Evolutionary conservation across 2,888 invertebrate genomes (phyloP), one percentile per base, ranked within the genome.

Genomic region (Metacarcinus magister): DNA sequence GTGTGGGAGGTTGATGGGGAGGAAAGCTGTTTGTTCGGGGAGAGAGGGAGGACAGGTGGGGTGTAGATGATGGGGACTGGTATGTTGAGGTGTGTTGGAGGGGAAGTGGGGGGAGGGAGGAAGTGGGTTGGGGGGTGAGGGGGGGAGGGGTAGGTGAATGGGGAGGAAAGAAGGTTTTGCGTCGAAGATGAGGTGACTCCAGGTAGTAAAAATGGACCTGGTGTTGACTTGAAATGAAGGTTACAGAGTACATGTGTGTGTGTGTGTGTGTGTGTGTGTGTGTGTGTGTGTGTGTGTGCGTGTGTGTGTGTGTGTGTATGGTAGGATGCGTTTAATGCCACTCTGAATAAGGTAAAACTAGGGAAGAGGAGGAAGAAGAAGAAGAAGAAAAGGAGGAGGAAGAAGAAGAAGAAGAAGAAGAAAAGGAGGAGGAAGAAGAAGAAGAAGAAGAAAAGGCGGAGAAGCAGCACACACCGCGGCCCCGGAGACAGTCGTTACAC

Each of bases 251-350:
- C 23, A 23, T 67, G 67, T 67, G 67, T 67, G 67, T 67, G 67
- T 67, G 67, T 67, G 67, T 67, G 67, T 67, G 67, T 67, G n/a
- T 67, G n/a, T 67, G 67, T 67, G 67, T 67, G 67, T 67, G 67
- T 67, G 67, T 67, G 67, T 67, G 67, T 67, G 67, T 67, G 67
- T 23, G n/a, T 67, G n/a, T 67, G 67, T 67, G 67, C 23, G 67
- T 67, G 67, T 67, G 67, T 67, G 60, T 60, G 60, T 60, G 60
- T 60, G 60, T 16, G 19, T 10, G 16, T 60, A 16, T 60, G 60
- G 23, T 67, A 5, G 5, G 4, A 23, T 23, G n/a, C 23, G 23
- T n/a, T 67, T 67, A 16, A 16, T 67, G 67, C 19, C 4, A 1
- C n/a, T 5, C 19, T 67, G 67, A n/a, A 16, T 5, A n/a, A 23